Percentiles rank a stretch among this genome's conserved stretches.
phyloP scores from a whole-genome alignment of 1,140 invertebrate genomes.

The Leptinotarsa lineolata region DNA sequence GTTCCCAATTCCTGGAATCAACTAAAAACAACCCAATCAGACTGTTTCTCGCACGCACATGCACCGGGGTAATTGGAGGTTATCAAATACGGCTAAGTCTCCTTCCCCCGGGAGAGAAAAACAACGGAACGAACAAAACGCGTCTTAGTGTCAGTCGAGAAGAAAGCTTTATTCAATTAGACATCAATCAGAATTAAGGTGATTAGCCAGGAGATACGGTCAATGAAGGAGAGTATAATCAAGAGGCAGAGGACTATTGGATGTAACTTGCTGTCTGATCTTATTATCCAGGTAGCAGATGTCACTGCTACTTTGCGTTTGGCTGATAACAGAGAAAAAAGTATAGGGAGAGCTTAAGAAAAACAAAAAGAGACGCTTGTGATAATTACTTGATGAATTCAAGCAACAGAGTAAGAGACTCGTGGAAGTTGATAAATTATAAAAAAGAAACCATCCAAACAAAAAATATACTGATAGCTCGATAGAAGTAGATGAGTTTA shows the following conservation, averaged over 20 bases:
- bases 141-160: not conserved
- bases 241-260: not conserved
- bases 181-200: conserved; percentile 4
- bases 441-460: no score
- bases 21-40: conserved; percentile 8
- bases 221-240: not conserved
- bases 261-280: not conserved
- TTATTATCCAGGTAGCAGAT: not conserved
- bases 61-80: not conserved
- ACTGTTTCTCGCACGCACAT: not conserved
- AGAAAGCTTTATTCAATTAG: conserved; percentile 6
- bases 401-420: no score
- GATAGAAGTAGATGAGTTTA: no score
- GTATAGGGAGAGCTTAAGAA: no score
- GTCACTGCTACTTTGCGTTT: not conserved
- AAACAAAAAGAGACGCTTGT: no score
- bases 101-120: not conserved
- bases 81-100: not conserved
- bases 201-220: not conserved
- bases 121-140: not conserved
- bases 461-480: no score
- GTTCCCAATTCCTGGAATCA: not conserved
- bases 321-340: not conserved
- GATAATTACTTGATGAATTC: no score
- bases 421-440: no score